Evolutionary conservation across 1,140 invertebrate genomes (phyloP).

Genomic region (Bombus breviceps): DNA sequence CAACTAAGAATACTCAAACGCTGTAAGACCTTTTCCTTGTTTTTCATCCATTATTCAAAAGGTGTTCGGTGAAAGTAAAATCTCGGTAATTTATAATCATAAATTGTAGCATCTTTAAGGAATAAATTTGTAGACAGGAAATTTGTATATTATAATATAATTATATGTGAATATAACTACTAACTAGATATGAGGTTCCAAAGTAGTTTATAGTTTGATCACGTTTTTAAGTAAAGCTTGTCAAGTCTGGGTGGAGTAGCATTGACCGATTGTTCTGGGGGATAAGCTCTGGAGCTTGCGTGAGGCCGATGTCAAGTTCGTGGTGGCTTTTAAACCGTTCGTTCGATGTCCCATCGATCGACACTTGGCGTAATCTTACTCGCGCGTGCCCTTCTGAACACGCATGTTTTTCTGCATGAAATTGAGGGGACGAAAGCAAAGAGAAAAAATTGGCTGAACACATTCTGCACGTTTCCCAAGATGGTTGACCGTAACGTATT

Average conservation of each 20-base stretch:
- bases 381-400: conserved; percentile 36
- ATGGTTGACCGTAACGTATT: background rate
- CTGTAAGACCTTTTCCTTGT: background rate
- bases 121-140: background rate
- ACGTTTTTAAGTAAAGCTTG: conserved; percentile 24
- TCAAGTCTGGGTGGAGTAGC: conserved; percentile 31
- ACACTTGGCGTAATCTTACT: conserved; percentile 34
- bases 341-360: conserved; percentile 60
- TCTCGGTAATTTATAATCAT: background rate
- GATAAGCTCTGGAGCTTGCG: conserved; percentile 46
- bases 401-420: conserved; percentile 12
- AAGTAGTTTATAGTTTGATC: background rate
- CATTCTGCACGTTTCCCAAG: background rate
- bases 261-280: conserved; percentile 46
- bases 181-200: background rate
- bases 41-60: background rate
- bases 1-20: background rate
- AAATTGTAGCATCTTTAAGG: background rate
- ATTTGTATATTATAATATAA: background rate
- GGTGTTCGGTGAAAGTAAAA: background rate
- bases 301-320: conserved; percentile 63
- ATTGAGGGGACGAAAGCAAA: background rate
- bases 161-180: too few species aligned
- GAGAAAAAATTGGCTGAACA: background rate
- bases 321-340: conserved; percentile 54